These are phyloP conservation scores for Gryllus longicercus DNA, from an alignment of 2,888 invertebrate genomes.

Conservation along the genomic window DNA sequence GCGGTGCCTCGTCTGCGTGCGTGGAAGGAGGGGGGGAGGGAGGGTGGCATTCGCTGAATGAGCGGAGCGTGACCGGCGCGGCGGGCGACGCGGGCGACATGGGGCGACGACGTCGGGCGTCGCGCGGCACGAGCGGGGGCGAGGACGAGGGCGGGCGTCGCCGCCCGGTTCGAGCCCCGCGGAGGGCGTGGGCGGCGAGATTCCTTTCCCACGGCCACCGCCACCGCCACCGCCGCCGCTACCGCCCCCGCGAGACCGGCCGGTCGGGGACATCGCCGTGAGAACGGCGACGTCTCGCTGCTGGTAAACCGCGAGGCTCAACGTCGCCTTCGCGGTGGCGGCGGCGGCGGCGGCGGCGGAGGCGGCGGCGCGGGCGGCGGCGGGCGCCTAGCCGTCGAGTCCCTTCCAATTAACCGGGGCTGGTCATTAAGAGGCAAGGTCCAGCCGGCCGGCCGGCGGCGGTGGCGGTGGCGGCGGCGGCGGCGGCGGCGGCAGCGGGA, in stretches of 20 bases:
- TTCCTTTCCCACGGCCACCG: neutral
- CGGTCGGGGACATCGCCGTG: neutral
- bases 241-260: neutral
- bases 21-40: no score
- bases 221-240: no score
- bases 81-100: neutral
- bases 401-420: constrained; percentile 17
- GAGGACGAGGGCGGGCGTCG: neutral
- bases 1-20: no score
- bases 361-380: no score
- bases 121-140: neutral
- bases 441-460: no score
- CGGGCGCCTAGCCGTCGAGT: constrained; percentile 10
- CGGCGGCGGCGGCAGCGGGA: neutral
- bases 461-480: no score
- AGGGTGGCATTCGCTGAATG: no score
- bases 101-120: neutral
- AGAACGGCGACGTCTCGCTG: neutral
- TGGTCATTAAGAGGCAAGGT: constrained; percentile 17
- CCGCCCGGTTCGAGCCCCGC: constrained; percentile 8
- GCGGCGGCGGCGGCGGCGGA: neutral
- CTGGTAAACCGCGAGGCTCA: constrained; percentile 1
- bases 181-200: neutral
- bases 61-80: no score
- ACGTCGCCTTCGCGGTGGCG: neutral